Evolutionary conservation across 2,113 vertebrate genomes (phyloP).

Genomic region (Colinus virginianus): DNA sequence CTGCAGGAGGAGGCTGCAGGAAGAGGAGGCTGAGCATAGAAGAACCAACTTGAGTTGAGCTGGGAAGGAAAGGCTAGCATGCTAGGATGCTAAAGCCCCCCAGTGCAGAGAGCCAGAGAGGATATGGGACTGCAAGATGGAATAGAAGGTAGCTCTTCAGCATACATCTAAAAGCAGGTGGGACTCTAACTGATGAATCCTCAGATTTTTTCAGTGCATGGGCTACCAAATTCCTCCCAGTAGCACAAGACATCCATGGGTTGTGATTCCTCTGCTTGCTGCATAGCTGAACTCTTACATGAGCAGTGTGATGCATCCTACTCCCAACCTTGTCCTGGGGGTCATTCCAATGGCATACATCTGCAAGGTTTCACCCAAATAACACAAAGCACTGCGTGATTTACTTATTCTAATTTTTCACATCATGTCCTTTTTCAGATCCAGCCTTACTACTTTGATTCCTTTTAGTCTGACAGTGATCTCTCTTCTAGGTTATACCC

Average conservation of each 20-base stretch:
- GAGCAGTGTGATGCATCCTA: background rate
- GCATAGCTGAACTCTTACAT: background rate
- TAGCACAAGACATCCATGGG: background rate
- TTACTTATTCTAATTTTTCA: background rate
- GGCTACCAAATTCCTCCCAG: background rate
- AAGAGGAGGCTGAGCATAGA: background rate
- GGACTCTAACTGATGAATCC: background rate
- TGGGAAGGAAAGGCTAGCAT: background rate
- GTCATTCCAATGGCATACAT: background rate
- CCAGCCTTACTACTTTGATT: background rate
- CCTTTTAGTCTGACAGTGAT: background rate
- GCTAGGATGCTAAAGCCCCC: background rate
- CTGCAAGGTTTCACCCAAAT: background rate
- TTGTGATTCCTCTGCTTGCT: background rate
- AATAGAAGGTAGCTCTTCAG: background rate
- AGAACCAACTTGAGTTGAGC: background rate
- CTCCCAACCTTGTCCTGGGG: background rate
- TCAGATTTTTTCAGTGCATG: background rate
- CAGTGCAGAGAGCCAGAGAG: background rate
- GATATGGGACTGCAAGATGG: background rate
- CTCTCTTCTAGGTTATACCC: background rate
- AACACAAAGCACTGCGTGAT: accelerated
- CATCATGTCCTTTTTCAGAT: background rate
- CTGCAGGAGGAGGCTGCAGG: background rate
- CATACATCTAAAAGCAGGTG: background rate